A percentile compares a stretch with the other conserved stretches of the same genome.
Evolutionary conservation across 1,140 invertebrate species (phyloP).

Genomic region (Hermatobates lingyangjiaoensis): DNA sequence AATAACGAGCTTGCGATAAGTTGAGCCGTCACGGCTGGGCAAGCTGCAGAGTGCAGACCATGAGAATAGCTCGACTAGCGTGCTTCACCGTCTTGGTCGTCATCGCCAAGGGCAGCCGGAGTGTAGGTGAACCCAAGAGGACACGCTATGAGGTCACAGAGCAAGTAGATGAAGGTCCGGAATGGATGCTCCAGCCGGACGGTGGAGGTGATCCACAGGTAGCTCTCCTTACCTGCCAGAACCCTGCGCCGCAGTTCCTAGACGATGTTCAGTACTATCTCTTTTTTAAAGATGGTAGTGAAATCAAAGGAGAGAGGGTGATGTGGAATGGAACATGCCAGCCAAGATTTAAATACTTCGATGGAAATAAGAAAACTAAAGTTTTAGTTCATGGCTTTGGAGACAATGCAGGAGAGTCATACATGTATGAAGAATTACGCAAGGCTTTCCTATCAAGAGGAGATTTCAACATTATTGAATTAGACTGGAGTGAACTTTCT

Average conservation of each 20-base stretch:
- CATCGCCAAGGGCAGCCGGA: too few species aligned
- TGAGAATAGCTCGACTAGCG: too few species aligned
- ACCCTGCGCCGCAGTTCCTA: background rate
- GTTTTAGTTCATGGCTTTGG: constrained; percentile 22
- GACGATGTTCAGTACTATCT: background rate
- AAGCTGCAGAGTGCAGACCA: too few species aligned
- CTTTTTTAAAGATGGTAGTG: background rate
- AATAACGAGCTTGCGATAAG: too few species aligned
- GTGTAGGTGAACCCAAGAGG: background rate
- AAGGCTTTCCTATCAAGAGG: constrained; percentile 27
- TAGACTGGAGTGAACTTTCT: constrained; percentile 41
- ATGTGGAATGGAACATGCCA: background rate
- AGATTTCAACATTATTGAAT: constrained; percentile 38
- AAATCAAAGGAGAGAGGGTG: background rate
- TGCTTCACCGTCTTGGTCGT: too few species aligned
- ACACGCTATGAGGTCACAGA: background rate
- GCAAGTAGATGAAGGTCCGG: background rate
- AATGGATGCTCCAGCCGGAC: background rate
- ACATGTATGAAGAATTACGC: constrained; percentile 18
- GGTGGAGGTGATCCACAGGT: background rate
- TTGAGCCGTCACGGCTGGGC: too few species aligned
- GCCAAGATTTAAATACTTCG: background rate
- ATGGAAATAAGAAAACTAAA: background rate
- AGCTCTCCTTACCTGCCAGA: background rate
- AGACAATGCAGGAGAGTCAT: constrained; percentile 18